These are phyloP conservation scores for Anniella stebbinsi DNA, from an alignment of 2,797 vertebrate species.

Conservation along the genomic window DNA sequence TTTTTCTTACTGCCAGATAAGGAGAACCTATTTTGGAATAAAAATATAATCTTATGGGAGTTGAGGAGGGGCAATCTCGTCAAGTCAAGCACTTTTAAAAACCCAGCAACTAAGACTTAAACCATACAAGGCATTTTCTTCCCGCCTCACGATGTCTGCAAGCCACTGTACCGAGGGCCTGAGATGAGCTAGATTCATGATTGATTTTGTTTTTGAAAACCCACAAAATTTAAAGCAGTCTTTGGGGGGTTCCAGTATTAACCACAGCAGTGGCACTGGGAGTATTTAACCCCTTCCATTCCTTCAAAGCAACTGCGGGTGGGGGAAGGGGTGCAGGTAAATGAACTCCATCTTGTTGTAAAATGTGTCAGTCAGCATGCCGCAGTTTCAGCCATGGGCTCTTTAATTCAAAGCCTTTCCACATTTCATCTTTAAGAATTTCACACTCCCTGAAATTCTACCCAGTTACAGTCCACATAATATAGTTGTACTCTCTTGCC, in stretches of 20 bases:
- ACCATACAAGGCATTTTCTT: background rate
- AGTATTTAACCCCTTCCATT: background rate
- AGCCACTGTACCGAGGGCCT: background rate
- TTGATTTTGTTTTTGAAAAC: background rate
- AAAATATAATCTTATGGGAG: background rate
- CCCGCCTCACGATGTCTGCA: background rate
- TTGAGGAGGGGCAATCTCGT: background rate
- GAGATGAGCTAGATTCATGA: background rate
- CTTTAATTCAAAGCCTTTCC: too few species aligned
- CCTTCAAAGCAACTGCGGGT: background rate
- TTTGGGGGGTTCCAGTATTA: background rate
- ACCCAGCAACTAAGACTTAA: background rate
- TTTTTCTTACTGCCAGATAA: constrained; percentile 14
- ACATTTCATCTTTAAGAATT: background rate
- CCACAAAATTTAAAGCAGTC: background rate
- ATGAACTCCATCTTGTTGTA: background rate
- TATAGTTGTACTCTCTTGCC: background rate
- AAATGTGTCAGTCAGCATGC: background rate
- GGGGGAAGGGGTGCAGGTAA: background rate
- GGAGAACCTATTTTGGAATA: background rate
- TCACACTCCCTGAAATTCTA: background rate
- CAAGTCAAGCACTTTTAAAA: background rate
- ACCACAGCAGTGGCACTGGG: background rate
- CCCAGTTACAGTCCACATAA: background rate
- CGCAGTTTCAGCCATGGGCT: too few species aligned